Percentiles rank a stretch among this genome's conserved stretches.
These are phyloP conservation scores for Acanthopleura granulata DNA, from an alignment of 2,888 invertebrate genomes.

Conservation along the genomic window DNA sequence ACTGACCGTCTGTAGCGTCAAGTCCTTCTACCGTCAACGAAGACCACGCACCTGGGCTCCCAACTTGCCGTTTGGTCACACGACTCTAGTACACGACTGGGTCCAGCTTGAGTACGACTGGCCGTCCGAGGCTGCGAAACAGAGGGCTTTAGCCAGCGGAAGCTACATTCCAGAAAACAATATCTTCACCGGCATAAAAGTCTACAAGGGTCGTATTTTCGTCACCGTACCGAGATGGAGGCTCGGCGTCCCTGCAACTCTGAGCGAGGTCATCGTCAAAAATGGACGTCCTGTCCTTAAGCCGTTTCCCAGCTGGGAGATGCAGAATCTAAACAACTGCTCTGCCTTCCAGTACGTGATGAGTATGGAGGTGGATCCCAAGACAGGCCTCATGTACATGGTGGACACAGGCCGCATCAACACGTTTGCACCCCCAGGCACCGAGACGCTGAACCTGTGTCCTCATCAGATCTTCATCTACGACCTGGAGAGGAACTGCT, in stretches of 20 bases:
- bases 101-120: slow-evolving; percentile 44
- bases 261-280: slow-evolving; percentile 39
- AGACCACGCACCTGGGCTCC: neutral
- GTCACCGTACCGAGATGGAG: slow-evolving; percentile 51
- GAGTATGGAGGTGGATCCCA: slow-evolving; percentile 57
- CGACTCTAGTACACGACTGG: slow-evolving; percentile 44
- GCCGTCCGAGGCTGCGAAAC: slow-evolving; percentile 32
- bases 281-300: slow-evolving; percentile 30
- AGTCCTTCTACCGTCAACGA: neutral
- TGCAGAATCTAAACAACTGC: slow-evolving; percentile 50
- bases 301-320: slow-evolving; percentile 49
- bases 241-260: slow-evolving; percentile 47
- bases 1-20: neutral
- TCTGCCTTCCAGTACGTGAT: slow-evolving; percentile 52
- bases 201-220: slow-evolving; percentile 45
- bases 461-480: slow-evolving; percentile 53
- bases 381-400: slow-evolving; percentile 52
- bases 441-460: slow-evolving; percentile 34
- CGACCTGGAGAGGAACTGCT: slow-evolving; percentile 38
- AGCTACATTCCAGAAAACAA: slow-evolving; percentile 41
- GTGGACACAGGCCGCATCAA: slow-evolving; percentile 46
- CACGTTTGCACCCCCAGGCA: slow-evolving; percentile 22
- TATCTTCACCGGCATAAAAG: slow-evolving; percentile 44
- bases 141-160: slow-evolving; percentile 28
- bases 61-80: slow-evolving; percentile 1